Evolutionary conservation across 2,888 invertebrate genomes (phyloP), one percentile per base, ranked within the genome.

Genomic region (Marronus borbonicus): DNA sequence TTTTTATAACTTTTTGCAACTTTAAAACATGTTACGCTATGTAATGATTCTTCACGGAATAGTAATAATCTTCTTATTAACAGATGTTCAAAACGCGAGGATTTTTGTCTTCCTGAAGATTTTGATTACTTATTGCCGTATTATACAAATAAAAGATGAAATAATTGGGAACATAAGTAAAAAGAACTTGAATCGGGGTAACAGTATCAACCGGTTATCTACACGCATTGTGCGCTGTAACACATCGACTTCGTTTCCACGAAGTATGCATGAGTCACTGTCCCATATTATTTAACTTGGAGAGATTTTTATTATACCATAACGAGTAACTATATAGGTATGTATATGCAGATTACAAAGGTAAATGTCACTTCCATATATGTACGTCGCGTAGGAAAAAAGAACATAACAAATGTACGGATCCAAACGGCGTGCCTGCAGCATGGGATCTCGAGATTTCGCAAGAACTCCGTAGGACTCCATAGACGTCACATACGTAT

Each of bases 361-460:
- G 58, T 69, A 72, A 72, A 72, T 72, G 58, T 72, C 72, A 28
- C 58, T 72, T 72, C 72, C 72, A 72, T 72, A 72, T 58, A 39
- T 20, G 36, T 28, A 39, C 39, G 36, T 28, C 58, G 14, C 52
- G 14, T 12, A 31, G 62, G 28, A 52, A 52, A 72, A 72, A 58
- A 58, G 58, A 36, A 36, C 36, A 20, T 72, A 58, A 72, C 39
- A 36, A 58, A 36, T 58, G 39, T 44, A 58, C 72, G 31, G 39
- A 72, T 44, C 44, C 58, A 72, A 64, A 20, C 55, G 17, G 1
- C 20, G 24, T 24, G 14, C 49, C 44, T 44, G 44, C 10, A 8
- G 7, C 49, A 14, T 17, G 66, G 17, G 58, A 58, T 66, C 72
- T 58, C 10, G 58, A 20, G 31, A 12, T 72, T 58, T 58, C 72